These are phyloP conservation scores for Nemotelus nigrinus DNA, from an alignment of 2,888 invertebrate genomes.

Conservation along the genomic window DNA sequence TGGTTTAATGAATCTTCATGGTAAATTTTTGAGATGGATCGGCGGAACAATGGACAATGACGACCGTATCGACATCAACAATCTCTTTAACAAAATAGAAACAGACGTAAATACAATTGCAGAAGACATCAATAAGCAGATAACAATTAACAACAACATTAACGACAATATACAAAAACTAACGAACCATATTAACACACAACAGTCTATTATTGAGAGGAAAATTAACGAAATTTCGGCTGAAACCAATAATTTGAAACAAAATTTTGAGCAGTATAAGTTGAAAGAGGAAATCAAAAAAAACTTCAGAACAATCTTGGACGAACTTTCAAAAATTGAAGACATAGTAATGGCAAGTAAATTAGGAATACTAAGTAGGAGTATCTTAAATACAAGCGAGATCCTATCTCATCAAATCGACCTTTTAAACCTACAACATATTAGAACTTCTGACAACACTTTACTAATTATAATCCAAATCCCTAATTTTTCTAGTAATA, in stretches of 20 bases:
- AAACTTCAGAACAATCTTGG: neutral
- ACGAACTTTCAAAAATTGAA: neutral
- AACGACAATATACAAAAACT: neutral
- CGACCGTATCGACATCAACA: neutral
- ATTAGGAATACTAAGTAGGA: neutral
- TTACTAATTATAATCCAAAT: neutral
- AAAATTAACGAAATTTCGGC: neutral
- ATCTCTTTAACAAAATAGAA: slow-evolving; percentile 1
- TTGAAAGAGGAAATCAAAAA: neutral
- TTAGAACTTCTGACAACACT: neutral
- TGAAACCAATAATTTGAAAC: neutral
- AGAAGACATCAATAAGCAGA: neutral
- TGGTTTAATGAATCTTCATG: neutral
- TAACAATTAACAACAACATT: neutral
- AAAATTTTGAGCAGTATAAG: neutral
- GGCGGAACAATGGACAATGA: slow-evolving; percentile 10
- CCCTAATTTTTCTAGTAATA: neutral
- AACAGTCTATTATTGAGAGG: neutral
- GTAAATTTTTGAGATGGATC: neutral
- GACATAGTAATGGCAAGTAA: neutral
- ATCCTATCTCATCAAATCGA: neutral
- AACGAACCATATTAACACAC: neutral
- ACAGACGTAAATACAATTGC: neutral
- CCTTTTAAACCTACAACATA: neutral
- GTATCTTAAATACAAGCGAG: neutral